Evolutionary conservation across 2,888 invertebrate species (phyloP).

Genomic region (Epirrita christyi): DNA sequence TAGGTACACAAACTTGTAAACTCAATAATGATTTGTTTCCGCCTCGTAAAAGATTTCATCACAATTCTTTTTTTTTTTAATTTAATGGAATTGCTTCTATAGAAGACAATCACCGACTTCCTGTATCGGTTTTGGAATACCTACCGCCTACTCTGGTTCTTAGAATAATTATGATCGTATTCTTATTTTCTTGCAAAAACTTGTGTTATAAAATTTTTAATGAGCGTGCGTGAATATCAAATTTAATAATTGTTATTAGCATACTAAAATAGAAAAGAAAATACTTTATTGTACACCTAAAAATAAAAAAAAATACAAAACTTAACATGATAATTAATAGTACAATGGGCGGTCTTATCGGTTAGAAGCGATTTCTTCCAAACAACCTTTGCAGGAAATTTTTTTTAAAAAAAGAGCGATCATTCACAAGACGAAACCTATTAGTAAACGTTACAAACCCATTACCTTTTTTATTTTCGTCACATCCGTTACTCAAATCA

Average conservation of each 20-base stretch:
- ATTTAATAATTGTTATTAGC: too few species aligned
- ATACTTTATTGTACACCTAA: too few species aligned
- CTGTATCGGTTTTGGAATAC: conserved; percentile 14
- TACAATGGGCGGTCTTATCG: too few species aligned
- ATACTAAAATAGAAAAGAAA: too few species aligned
- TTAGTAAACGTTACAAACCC: neutral
- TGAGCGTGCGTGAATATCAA: too few species aligned
- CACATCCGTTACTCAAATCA: conserved; percentile 20
- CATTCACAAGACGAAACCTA: too few species aligned
- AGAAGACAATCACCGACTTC: conserved; percentile 18
- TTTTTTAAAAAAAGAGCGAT: too few species aligned
- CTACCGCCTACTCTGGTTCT: conserved; percentile 11
- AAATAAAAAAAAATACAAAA: too few species aligned
- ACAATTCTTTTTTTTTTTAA: conserved; percentile 5
- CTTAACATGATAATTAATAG: too few species aligned
- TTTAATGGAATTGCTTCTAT: conserved; percentile 13
- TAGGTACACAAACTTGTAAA: too few species aligned
- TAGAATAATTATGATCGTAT: conserved; percentile 2
- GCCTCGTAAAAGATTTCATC: conserved; percentile 9
- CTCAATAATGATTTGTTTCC: conserved; percentile 5
- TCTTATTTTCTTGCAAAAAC: neutral
- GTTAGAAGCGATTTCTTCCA: too few species aligned
- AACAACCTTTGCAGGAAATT: too few species aligned
- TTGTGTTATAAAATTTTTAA: neutral
- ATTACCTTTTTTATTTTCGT: neutral